Percentiles rank a stretch among this genome's conserved stretches.
Conservation (phyloP, 2,888 invertebrate species). For the Invenusta paracnida region DNA sequence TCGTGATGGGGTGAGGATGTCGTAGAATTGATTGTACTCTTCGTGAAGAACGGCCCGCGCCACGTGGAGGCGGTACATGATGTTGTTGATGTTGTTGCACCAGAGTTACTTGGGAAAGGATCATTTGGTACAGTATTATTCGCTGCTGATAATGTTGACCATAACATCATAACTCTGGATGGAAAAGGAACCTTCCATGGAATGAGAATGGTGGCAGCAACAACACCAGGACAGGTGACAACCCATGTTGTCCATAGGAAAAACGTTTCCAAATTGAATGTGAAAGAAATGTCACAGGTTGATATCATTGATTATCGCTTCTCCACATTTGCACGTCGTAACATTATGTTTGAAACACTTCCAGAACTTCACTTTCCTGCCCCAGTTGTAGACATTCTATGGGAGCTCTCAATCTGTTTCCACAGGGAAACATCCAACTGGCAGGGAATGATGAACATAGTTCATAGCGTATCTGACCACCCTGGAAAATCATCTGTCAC, state of each 20-base stretch:
- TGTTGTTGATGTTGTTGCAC: no score
- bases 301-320: constrained; percentile 19
- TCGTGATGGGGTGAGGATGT: no score
- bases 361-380: neutral
- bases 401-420: constrained; percentile 15
- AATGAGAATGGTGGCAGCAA: constrained; percentile 24
- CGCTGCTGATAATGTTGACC: constrained; percentile 23
- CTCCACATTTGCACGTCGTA: constrained; percentile 1
- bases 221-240: constrained; percentile 1
- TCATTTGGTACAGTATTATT: neutral
- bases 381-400: neutral
- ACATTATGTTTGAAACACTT: constrained; percentile 10
- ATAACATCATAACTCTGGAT: neutral
- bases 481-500: constrained; percentile 33
- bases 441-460: constrained; percentile 40
- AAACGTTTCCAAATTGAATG: neutral
- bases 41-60: no score
- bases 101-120: no score
- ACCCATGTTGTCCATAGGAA: neutral
- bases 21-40: no score
- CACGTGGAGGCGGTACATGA: no score
- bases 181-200: constrained; percentile 11
- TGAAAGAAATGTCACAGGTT: constrained; percentile 7
- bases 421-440: constrained; percentile 31
- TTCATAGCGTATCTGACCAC: constrained; percentile 44